Evolutionary conservation across 64 coral and sea anemone genomes (phyloP).

Genomic region (Actinia equina): DNA sequence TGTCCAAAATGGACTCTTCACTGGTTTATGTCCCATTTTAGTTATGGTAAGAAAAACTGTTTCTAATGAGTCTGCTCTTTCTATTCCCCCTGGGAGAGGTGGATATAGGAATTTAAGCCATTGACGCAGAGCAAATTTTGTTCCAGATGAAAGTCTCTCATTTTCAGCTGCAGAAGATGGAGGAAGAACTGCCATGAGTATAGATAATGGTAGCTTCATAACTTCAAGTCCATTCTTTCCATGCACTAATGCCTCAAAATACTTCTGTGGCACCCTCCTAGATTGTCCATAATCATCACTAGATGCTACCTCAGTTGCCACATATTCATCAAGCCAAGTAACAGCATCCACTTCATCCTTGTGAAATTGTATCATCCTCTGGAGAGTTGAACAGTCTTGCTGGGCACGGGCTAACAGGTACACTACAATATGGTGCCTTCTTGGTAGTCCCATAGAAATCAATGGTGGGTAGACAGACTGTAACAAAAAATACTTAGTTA

Average conservation of each 20-base stretch:
- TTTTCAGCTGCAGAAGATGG: slow-evolving; percentile 16
- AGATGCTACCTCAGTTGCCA: slow-evolving; percentile 24
- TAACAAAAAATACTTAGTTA: neutral
- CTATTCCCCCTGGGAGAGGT: neutral
- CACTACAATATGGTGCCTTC: slow-evolving; percentile 88
- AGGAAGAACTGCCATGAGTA: slow-evolving; percentile 77
- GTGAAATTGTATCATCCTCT: slow-evolving; percentile 47
- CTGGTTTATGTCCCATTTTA: slow-evolving; percentile 51
- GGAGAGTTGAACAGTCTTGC: slow-evolving; percentile 48
- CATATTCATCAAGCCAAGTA: slow-evolving; percentile 75
- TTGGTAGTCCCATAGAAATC: slow-evolving; percentile 73
- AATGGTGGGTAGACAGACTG: slow-evolving; percentile 87
- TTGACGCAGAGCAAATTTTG: slow-evolving; percentile 81
- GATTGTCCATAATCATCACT: slow-evolving; percentile 98
- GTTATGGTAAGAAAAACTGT: slow-evolving; percentile 60
- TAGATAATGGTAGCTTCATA: slow-evolving; percentile 71
- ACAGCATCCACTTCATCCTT: slow-evolving; percentile 67
- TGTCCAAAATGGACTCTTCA: slow-evolving; percentile 43
- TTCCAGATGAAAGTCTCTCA: slow-evolving; percentile 81
- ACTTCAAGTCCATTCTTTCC: slow-evolving; percentile 13
- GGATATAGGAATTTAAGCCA: slow-evolving; percentile 59
- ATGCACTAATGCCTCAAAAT: slow-evolving; percentile 42
- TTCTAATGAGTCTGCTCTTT: slow-evolving; percentile 35
- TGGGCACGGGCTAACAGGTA: slow-evolving; percentile 55
- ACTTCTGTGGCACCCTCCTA: slow-evolving; percentile 60